Evolutionary conservation across 2,797 vertebrate genomes (phyloP).

Genomic region (Etheostoma perlongum): DNA sequence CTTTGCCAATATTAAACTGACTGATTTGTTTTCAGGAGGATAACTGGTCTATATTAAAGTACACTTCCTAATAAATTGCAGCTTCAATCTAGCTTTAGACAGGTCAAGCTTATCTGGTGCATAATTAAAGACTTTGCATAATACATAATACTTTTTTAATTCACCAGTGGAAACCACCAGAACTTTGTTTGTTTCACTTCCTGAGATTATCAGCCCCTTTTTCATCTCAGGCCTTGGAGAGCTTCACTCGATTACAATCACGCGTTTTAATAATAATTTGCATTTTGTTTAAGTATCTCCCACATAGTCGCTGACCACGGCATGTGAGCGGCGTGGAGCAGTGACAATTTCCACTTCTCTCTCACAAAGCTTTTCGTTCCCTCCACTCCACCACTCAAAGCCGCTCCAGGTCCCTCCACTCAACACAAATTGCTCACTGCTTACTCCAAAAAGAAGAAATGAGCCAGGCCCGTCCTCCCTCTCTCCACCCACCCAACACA

Average conservation of each 20-base stretch:
- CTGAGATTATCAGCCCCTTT: not conserved
- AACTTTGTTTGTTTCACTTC: not conserved
- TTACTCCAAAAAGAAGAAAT: too few relatives aligned
- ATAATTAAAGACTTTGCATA: not conserved
- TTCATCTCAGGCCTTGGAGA: constrained; percentile 6
- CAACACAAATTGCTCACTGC: too few relatives aligned
- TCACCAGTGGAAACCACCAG: not conserved
- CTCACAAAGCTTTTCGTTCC: too few relatives aligned
- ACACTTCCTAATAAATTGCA: not conserved
- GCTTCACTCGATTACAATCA: constrained; percentile 7
- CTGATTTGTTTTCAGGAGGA: constrained; percentile 12
- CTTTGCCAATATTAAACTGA: constrained; percentile 8
- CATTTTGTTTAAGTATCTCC: not conserved
- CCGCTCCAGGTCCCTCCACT: too few relatives aligned
- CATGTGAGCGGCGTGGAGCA: too few relatives aligned
- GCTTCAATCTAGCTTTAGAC: not conserved
- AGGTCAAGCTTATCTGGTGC: not conserved
- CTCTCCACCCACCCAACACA: too few relatives aligned
- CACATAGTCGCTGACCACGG: constrained; percentile 1
- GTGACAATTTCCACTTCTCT: too few relatives aligned
- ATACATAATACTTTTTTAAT: too few relatives aligned
- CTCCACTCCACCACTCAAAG: too few relatives aligned
- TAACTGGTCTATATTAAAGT: constrained; percentile 14
- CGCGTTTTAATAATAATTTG: not conserved
- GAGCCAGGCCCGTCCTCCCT: too few relatives aligned